A percentile compares a stretch with the other conserved stretches of the same genome.
phyloP scores from a whole-genome alignment of 1,140 invertebrate genomes.

The Trichonephila inaurata region DNA sequence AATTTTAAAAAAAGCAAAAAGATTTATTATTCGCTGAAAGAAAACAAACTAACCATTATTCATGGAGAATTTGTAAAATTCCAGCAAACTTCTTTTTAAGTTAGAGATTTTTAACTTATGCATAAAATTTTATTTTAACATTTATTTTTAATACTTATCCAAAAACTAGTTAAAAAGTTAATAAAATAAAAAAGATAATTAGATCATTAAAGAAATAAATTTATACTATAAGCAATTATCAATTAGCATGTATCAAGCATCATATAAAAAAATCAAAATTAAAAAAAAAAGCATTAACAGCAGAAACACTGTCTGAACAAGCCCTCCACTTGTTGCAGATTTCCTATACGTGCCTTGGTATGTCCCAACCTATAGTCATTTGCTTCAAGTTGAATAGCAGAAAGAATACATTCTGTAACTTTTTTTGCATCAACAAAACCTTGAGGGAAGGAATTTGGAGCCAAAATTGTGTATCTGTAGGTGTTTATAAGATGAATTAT shows the following conservation, averaged over 20 bases:
- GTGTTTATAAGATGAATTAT: conserved; percentile 45
- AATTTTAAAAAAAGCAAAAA: too few species aligned
- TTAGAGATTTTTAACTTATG: too few species aligned
- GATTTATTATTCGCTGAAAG: too few species aligned
- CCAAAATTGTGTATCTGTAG: conserved; percentile 91
- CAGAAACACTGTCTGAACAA: conserved; percentile 49
- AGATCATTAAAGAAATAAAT: background rate
- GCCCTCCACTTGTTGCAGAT: conserved; percentile 70
- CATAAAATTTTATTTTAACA: too few species aligned
- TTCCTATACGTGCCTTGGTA: conserved; percentile 86
- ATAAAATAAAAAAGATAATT: background rate
- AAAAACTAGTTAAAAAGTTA: too few species aligned
- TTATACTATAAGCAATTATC: background rate
- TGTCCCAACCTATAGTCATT: conserved; percentile 97
- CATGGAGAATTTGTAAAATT: too few species aligned
- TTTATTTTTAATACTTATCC: too few species aligned
- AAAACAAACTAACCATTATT: too few species aligned
- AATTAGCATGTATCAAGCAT: background rate
- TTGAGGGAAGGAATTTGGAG: conserved; percentile 90
- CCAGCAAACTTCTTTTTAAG: too few species aligned
- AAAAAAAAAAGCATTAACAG: conserved; percentile 63
- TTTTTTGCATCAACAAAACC: conserved; percentile 90
- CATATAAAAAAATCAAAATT: conserved; percentile 13
- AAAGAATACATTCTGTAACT: conserved; percentile 89
- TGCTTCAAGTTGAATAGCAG: conserved; percentile 89